Percentiles rank a stretch among this genome's conserved stretches.
Evolutionary conservation across 1,140 invertebrate species (phyloP).

Genomic region (Pseudomyrmex dendroicus): DNA sequence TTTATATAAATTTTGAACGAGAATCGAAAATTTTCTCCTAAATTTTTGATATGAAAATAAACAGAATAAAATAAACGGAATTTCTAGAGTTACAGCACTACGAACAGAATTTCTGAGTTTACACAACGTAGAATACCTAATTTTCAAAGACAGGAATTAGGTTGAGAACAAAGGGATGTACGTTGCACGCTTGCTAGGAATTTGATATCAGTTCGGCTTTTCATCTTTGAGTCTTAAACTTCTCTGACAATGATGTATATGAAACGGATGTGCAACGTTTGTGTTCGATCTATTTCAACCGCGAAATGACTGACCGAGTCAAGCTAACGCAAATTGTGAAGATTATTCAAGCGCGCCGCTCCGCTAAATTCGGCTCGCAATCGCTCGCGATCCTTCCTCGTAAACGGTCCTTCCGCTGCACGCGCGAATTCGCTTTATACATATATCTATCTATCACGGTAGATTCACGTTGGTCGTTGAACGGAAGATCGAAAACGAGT

Average conservation of each 20-base stretch:
- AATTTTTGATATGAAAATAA: background rate
- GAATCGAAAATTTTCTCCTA: too few relatives aligned
- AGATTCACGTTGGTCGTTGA: constrained; percentile 38
- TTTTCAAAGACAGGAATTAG: constrained; percentile 4
- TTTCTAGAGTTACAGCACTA: too few relatives aligned
- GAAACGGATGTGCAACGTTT: constrained; percentile 39
- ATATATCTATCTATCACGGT: constrained; percentile 5
- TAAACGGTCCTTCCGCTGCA: constrained; percentile 54
- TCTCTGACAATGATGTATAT: constrained; percentile 39
- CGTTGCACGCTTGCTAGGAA: background rate
- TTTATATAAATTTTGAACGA: too few relatives aligned
- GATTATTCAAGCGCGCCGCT: constrained; percentile 45
- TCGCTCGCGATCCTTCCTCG: constrained; percentile 48
- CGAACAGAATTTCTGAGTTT: too few relatives aligned
- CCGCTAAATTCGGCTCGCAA: constrained; percentile 41
- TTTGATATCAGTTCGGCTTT: background rate
- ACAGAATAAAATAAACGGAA: background rate
- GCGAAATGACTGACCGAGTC: constrained; percentile 39
- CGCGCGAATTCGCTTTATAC: constrained; percentile 33
- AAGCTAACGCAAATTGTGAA: constrained; percentile 39
- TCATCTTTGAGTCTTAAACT: constrained; percentile 25
- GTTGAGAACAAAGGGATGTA: background rate
- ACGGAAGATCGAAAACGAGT: constrained; percentile 44
- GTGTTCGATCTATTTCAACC: constrained; percentile 40
- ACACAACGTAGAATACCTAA: background rate